Evolutionary conservation across 2,797 vertebrate species (phyloP).

Genomic region (Phataginus tetradactyla): DNA sequence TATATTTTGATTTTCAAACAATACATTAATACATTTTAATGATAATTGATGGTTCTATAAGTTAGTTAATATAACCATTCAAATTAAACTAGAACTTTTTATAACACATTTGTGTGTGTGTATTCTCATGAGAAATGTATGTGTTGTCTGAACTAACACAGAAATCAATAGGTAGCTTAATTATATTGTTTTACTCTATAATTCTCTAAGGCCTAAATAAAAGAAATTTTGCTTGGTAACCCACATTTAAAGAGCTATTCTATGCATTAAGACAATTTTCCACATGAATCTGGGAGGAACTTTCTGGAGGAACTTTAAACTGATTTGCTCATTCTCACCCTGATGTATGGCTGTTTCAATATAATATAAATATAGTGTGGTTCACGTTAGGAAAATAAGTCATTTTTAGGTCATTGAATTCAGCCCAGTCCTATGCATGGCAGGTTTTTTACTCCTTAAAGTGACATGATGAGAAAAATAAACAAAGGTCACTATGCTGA

Average conservation of each 20-base stretch:
- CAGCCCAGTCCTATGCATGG: accelerated
- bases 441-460: background rate
- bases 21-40: background rate
- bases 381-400: background rate
- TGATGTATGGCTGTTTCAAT: background rate
- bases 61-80: background rate
- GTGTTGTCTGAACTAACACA: background rate
- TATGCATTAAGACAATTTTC: background rate
- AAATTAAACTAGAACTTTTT: background rate
- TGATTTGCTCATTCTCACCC: background rate
- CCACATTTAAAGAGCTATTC: background rate
- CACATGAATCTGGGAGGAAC: background rate
- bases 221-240: background rate
- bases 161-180: background rate
- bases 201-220: background rate
- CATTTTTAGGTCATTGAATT: background rate
- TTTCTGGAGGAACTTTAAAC: background rate
- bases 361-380: background rate
- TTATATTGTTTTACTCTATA: background rate
- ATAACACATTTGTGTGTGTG: background rate
- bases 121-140: background rate
- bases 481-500: background rate
- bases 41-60: background rate
- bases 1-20: background rate
- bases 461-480: background rate